Evolutionary conservation across 1,140 invertebrate genomes (phyloP), one percentile per base, ranked within the genome.

Genomic region (Caerostris extrusa): DNA sequence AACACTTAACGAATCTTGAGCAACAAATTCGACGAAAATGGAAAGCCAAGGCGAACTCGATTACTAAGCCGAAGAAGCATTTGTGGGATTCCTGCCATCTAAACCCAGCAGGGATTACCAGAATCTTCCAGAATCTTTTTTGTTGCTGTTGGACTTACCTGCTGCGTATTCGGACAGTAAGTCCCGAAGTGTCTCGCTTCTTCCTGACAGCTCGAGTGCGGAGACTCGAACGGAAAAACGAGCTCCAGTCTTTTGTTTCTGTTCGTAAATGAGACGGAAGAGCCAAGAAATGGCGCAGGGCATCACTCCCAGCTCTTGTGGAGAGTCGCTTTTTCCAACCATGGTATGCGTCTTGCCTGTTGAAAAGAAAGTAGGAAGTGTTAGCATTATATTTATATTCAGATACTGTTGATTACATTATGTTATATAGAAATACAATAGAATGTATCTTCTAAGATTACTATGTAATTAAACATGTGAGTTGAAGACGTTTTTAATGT

Each of bases 281-380:
- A 99, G 97, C 99, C 99, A 99, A n/a, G 98, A 97, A 94, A 99
- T 99, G 91, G 98, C 98, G 95, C 98, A 98, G 0, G 98, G 98
- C 89, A 99, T 98, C 10, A 98, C 97, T 7, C 98, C 98, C 60
- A 99, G 96, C 3, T 97, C 97, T 94, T 97, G 97, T 1, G 97
- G 96, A 6, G 97, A 97, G 55, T 98, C 97, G 83, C 98, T 97
- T 82, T 97, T 97, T 82, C 99, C 98, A 95, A 99, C 96, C 98
- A 99, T 99, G 77, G 98, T 99, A 95, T 98, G 98, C 53, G 98
- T 98, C 97, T 99, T 98, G 95, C 98, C 98, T 99, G 96, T 53
- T 96, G 95, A 94, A 94, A 94, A 96, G 95, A 94, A 94, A 94
- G 57, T 34, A 34, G 34, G 34, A 34, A 34, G 0, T 34, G 2